phyloP scores from a whole-genome alignment of 2,113 vertebrate genomes.

The Polypterus senegalus region DNA sequence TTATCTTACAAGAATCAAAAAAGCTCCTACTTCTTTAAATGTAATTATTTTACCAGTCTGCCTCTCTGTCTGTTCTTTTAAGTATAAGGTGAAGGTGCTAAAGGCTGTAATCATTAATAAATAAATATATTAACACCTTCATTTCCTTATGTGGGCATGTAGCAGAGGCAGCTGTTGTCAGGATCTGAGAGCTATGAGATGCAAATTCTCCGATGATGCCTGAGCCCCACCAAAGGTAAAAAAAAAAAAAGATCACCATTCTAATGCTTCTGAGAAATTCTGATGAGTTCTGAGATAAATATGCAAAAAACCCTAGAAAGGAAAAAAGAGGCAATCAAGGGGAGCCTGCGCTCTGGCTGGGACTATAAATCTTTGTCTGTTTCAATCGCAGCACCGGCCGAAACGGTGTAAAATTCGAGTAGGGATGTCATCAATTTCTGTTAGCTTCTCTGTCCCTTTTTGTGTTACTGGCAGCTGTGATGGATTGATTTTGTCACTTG shows the following conservation, averaged over 20 bases:
- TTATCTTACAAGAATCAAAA: too few relatives aligned
- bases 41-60: too few relatives aligned
- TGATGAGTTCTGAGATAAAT: conserved; percentile 95
- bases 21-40: too few relatives aligned
- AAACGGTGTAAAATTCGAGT: conserved; percentile 92
- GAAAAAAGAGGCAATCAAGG: conserved; percentile 84
- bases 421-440: conserved; percentile 99
- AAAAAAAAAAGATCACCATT: conserved; percentile 86
- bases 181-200: conserved; percentile 62
- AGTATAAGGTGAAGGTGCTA: too few relatives aligned
- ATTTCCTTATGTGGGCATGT: conserved; percentile 46
- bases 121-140: conserved; percentile 4
- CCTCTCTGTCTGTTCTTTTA: too few relatives aligned
- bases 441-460: conserved; percentile 96
- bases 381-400: conserved; percentile 88
- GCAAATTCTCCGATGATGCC: conserved; percentile 70
- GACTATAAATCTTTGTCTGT: conserved; percentile 99
- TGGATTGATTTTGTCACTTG: conserved; percentile 98
- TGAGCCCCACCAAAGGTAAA: conserved; percentile 71
- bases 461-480: conserved; percentile 71
- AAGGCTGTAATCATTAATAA: too few relatives aligned
- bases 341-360: conserved; percentile 60
- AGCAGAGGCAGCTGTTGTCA: conserved; percentile 47
- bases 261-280: conserved; percentile 65
- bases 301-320: conserved; percentile 76